Conservation (phyloP, 2,113 vertebrate genomes). For the Catharus fuscescens region DNA sequence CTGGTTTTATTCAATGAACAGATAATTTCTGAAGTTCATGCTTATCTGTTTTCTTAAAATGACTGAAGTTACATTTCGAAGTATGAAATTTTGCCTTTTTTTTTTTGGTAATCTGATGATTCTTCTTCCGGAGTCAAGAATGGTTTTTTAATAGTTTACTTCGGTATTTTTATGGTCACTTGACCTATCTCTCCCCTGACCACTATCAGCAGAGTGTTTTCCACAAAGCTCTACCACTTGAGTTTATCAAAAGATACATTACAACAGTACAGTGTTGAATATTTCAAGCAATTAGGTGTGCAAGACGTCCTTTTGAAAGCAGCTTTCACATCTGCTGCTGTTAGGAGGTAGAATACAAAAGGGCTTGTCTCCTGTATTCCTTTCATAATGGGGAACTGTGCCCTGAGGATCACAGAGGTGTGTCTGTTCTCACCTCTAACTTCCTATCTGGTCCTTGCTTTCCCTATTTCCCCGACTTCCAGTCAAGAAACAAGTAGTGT, state of each 20-base stretch:
- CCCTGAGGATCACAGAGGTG: fast-evolving
- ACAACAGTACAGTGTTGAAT: background rate
- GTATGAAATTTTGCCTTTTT: background rate
- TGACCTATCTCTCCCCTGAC: background rate
- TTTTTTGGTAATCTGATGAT: background rate
- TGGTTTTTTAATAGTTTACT: background rate
- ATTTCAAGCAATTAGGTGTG: background rate
- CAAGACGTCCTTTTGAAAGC: background rate
- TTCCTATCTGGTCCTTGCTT: background rate
- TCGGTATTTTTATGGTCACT: background rate
- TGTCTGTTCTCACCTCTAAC: background rate
- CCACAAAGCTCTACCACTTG: background rate
- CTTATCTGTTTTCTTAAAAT: background rate
- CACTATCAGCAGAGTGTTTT: background rate
- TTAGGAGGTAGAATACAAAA: background rate
- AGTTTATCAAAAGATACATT: background rate
- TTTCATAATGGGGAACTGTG: background rate
- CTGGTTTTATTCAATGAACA: background rate
- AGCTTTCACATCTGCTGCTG: background rate
- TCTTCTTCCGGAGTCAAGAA: background rate
- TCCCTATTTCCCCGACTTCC: background rate
- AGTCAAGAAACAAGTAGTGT: background rate
- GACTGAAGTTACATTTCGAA: background rate
- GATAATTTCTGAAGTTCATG: background rate
- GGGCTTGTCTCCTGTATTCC: background rate